These are phyloP conservation scores for Caenorhabditis inopinata DNA, from an alignment of 1,140 invertebrate species.

Conservation along the genomic window DNA sequence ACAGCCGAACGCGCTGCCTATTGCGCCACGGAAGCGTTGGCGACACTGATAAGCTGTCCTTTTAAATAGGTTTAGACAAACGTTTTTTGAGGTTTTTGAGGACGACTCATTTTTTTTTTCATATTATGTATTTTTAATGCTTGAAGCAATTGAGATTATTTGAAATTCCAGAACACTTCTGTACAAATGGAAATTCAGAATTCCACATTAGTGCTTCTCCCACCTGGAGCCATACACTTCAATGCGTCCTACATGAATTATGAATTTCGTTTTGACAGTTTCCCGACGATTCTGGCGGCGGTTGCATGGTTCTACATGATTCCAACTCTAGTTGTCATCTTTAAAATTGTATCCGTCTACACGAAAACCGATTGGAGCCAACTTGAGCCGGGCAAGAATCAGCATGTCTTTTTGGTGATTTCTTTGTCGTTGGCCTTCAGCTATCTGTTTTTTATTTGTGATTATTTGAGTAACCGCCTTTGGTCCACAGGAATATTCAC, in stretches of 20 bases:
- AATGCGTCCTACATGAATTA: background rate
- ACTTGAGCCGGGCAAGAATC: background rate
- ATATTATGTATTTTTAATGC: too few species aligned
- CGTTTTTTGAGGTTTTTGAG: too few species aligned
- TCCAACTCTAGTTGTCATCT: background rate
- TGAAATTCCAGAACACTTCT: too few species aligned
- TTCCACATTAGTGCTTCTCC: too few species aligned
- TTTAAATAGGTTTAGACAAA: too few species aligned
- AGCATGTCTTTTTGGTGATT: background rate
- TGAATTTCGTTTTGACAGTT: background rate
- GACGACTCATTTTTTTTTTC: too few species aligned
- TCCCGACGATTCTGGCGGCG: background rate
- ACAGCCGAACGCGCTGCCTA: slow-evolving; percentile 61
- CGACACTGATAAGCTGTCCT: too few species aligned
- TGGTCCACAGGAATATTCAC: background rate
- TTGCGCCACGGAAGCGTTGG: slow-evolving; percentile 44
- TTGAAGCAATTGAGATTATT: too few species aligned
- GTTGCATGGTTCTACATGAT: slow-evolving; percentile 1
- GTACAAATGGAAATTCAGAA: too few species aligned
- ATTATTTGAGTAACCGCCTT: background rate
- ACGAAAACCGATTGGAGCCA: background rate
- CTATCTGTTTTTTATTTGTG: background rate
- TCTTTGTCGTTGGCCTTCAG: background rate
- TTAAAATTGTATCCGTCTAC: background rate
- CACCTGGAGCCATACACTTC: background rate